phyloP scores from a whole-genome alignment of 2,797 vertebrate genomes.

The Spondyliosoma cantharus region DNA sequence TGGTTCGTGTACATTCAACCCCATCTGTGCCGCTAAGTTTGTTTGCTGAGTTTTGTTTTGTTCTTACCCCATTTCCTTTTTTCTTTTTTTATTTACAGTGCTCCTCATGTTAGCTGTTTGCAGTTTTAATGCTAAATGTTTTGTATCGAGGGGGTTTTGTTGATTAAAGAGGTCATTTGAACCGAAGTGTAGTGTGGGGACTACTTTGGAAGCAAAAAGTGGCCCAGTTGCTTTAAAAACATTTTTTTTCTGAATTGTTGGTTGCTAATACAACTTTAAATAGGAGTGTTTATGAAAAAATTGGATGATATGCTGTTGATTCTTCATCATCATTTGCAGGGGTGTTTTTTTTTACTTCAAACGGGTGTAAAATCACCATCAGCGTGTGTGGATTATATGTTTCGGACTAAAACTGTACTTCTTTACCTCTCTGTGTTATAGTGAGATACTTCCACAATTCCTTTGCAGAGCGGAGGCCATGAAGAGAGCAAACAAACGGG shows the following conservation, averaged over 20 bases:
- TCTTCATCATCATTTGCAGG: not conserved
- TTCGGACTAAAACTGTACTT: not conserved
- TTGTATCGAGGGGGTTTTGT: constrained; percentile 6
- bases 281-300: constrained; percentile 11
- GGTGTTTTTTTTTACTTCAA: not conserved
- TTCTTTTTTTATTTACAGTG: not conserved
- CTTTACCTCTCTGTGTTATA: not conserved
- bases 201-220: constrained; percentile 21
- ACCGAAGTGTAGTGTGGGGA: constrained; percentile 34
- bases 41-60: constrained; percentile 32
- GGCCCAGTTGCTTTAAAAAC: constrained; percentile 24
- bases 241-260: constrained; percentile 7
- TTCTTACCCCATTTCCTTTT: not conserved
- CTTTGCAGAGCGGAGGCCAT: not conserved
- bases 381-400: not conserved
- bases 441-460: constrained; percentile 22
- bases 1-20: constrained; percentile 1
- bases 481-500: constrained; percentile 29
- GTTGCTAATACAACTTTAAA: constrained; percentile 27
- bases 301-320: not conserved
- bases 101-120: constrained; percentile 31
- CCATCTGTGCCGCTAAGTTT: not conserved
- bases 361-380: not conserved
- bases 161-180: constrained; percentile 44
- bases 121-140: constrained; percentile 36